Evolutionary conservation across 37 sponge, comb jelly and placozoan species (phyloP).

Genomic region (Aplysina aerophoba): DNA sequence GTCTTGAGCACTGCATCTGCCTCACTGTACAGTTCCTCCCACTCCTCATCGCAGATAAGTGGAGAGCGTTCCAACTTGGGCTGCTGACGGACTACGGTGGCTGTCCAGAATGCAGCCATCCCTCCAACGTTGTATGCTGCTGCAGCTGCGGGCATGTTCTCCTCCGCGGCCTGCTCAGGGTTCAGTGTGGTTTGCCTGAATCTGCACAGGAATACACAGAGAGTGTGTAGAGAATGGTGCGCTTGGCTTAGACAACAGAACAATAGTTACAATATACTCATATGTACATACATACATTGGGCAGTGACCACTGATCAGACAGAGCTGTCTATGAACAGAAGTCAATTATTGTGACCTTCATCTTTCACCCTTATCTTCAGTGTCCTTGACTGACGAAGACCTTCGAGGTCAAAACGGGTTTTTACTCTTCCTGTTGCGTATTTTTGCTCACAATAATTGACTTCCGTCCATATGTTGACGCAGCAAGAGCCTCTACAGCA

Average conservation of each 20-base stretch:
- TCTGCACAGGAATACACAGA: slow-evolving; percentile 28
- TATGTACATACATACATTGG: too few species aligned
- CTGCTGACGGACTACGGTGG: slow-evolving; percentile 30
- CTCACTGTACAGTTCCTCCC: slow-evolving; percentile 46
- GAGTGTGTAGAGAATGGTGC: slow-evolving; percentile 3
- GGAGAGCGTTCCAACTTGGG: slow-evolving; percentile 27
- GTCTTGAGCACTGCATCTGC: slow-evolving; percentile 41
- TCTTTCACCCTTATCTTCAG: too few species aligned
- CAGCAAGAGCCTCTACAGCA: too few species aligned
- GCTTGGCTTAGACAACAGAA: slow-evolving; percentile 33
- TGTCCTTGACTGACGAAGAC: too few species aligned
- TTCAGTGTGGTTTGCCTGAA: slow-evolving; percentile 39
- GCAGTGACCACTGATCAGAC: too few species aligned
- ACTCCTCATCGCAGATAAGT: slow-evolving; percentile 1
- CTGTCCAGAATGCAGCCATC: slow-evolving; percentile 64
- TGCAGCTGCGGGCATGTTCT: slow-evolving; percentile 46
- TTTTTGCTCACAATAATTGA: too few species aligned
- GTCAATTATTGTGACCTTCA: too few species aligned
- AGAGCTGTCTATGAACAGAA: too few species aligned
- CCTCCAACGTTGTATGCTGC: slow-evolving; percentile 63
- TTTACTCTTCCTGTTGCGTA: too few species aligned
- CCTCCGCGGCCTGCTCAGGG: slow-evolving; percentile 43
- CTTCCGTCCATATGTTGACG: too few species aligned
- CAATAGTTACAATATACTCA: not conserved
- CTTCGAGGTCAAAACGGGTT: too few species aligned